Base-by-base conservation (phyloP, 2,113 vertebrate species). In the Nothocercus julius region DNA sequence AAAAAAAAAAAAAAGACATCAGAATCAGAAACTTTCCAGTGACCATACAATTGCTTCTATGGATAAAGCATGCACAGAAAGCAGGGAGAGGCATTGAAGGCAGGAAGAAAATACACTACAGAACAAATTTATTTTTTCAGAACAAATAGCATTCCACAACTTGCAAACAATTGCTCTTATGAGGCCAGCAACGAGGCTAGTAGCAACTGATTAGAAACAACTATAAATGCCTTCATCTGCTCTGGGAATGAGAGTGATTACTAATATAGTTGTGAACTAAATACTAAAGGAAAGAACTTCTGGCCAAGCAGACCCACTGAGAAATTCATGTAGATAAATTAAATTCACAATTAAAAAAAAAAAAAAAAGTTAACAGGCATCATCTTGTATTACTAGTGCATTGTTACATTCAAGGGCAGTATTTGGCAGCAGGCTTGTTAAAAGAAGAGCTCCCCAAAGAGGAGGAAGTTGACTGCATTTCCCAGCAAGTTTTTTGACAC, bases 161-260 rank as follows among this genome's bases (percentile, higher is more conserved):
- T 94, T 8, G 13, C 53, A 47, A 88, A 89, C 84, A 96, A 96
- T 85, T 89, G 77, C 56, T 88, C 61, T 89, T 87, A 94, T 81
- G 44, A 94, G 63, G 76, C 77, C 63, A 54, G 78, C 82, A 96
- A 88, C 63, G 62, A 53, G 44, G 44, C 44, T 44, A 44, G 44
- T 44, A 44, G 44, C 73, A 87, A 95, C 62, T 62, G 96, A 96
- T 96, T 92, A 97, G 95, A 96, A 96, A 75, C 38, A 63, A 88
- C 34, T n/a, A 79, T 70, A 92, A 78, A 90, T 51, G 20, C 17
- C 74, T 95, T 69, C 62, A 47, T 86, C 61, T 91, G 79, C 56
- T 77, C 61, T 86, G 42, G 19, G 13, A 94, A 25, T 14, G 25
- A 77, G 74, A 20, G 22, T 34, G 44, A 82, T 75, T 87, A 84